Conservation (phyloP, 2,797 vertebrate genomes). For the Nyctibius grandis region DNA sequence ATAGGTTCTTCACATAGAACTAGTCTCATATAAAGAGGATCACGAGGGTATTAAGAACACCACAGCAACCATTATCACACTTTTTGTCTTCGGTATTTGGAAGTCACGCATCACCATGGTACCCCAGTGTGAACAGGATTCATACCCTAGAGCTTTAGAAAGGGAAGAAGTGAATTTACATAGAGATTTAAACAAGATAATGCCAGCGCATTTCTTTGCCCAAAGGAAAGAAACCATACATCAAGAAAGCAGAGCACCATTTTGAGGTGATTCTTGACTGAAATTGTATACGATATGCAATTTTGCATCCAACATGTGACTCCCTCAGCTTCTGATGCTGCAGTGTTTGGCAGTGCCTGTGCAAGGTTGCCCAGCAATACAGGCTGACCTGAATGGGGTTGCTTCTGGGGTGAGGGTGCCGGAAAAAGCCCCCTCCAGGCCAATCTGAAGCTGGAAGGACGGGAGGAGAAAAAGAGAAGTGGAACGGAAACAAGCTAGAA, state of each 20-base stretch:
- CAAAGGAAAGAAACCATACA: neutral
- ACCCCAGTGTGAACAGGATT: neutral
- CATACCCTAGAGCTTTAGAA: neutral
- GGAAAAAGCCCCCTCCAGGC: neutral
- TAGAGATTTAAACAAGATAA: neutral
- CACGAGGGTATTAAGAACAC: neutral
- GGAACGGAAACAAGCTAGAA: neutral
- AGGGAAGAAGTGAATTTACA: neutral
- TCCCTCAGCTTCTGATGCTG: neutral
- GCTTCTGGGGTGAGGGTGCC: neutral
- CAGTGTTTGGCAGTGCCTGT: rapidly evolving
- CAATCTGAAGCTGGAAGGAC: rapidly evolving
- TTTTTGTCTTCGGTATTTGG: neutral
- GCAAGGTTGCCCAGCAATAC: neutral
- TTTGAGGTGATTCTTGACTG: neutral
- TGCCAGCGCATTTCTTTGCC: neutral
- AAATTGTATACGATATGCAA: neutral
- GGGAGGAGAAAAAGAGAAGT: neutral
- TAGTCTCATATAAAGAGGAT: neutral
- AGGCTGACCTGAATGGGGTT: neutral
- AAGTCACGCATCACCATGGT: neutral
- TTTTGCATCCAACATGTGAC: rapidly evolving
- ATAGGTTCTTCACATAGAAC: neutral
- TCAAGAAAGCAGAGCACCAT: neutral
- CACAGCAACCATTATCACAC: neutral